These are phyloP conservation scores for Uria aalge DNA, from an alignment of 2,113 vertebrate genomes.

Conservation along the genomic window DNA sequence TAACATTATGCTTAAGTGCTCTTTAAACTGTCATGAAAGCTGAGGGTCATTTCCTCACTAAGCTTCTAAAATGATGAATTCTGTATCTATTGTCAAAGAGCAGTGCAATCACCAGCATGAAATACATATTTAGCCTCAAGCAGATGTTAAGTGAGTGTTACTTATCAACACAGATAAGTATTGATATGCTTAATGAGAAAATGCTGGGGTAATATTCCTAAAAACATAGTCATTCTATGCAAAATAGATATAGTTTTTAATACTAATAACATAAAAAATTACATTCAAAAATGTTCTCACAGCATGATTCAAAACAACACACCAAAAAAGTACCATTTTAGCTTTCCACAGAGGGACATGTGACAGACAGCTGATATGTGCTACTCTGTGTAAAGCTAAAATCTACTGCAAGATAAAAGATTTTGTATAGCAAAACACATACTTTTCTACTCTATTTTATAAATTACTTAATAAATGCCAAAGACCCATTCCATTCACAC, in stretches of 20 bases:
- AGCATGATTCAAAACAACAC: neutral
- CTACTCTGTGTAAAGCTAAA: neutral
- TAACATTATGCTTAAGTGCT: neutral
- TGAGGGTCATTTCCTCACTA: constrained; percentile 26
- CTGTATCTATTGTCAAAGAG: neutral
- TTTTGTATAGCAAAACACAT: neutral
- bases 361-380: neutral
- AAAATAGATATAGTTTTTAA: neutral
- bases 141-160: constrained; percentile 29
- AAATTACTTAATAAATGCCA: neutral
- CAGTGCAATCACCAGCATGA: neutral
- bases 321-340: neutral
- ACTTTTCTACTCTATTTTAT: neutral
- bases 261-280: neutral
- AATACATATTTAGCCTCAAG: constrained; percentile 59
- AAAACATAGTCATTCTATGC: neutral
- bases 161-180: neutral
- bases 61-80: neutral
- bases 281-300: neutral
- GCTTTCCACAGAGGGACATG: neutral
- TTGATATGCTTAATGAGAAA: neutral
- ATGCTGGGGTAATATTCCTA: neutral
- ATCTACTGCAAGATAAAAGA: neutral
- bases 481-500: neutral
- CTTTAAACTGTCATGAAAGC: constrained; percentile 14